Evolutionary conservation across 2,888 invertebrate genomes (phyloP).

Genomic region (Dynastes grantii): DNA sequence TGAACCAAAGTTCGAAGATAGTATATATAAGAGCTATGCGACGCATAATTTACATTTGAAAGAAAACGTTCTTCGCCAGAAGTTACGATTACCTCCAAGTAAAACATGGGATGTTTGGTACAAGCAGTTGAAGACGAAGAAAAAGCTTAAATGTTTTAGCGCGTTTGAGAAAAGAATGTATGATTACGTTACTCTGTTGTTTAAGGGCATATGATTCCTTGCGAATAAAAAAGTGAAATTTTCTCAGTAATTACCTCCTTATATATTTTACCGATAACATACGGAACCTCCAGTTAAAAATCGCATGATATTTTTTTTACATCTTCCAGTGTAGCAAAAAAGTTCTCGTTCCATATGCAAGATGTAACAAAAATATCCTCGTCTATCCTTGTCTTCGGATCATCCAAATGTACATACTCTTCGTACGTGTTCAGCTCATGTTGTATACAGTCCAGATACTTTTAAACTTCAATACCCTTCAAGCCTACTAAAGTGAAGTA

Average conservation of each 20-base stretch:
- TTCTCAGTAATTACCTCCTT: not conserved
- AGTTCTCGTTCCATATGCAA: no score
- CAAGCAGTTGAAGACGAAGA: constrained; percentile 58
- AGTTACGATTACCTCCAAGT: constrained; percentile 58
- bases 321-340: no score
- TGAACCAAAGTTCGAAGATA: constrained; percentile 59
- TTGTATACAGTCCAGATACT: no score
- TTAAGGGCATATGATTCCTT: constrained; percentile 15
- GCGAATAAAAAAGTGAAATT: constrained; percentile 13
- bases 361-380: no score
- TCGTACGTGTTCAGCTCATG: no score
- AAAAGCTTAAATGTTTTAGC: constrained; percentile 57
- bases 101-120: constrained; percentile 60
- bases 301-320: no score
- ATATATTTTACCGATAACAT: no score
- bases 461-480: no score
- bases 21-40: constrained; percentile 59
- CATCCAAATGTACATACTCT: no score
- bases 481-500: no score
- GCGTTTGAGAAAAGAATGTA: constrained; percentile 31
- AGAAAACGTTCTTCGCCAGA: constrained; percentile 61
- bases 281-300: no score
- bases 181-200: constrained; percentile 11
- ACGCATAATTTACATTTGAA: constrained; percentile 63
- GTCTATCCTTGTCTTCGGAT: no score